Evolutionary conservation across 2,797 vertebrate genomes (phyloP).

Genomic region (Brachyalestes nurse): DNA sequence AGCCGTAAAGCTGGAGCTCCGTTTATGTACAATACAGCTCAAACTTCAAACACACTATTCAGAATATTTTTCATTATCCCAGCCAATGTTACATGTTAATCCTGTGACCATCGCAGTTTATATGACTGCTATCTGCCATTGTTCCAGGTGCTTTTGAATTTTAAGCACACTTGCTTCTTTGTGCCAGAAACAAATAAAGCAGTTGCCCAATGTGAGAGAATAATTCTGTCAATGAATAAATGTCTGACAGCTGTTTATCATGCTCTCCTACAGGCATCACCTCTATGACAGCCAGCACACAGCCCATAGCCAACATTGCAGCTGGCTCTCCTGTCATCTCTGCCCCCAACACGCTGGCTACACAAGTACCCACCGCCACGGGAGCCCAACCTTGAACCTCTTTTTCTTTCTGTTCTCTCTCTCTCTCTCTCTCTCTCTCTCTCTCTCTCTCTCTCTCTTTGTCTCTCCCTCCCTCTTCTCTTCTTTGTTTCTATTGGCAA

Average conservation of each 20-base stretch:
- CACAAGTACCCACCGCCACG: constrained; percentile 82
- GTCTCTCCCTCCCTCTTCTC: constrained; percentile 68
- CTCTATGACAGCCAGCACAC: constrained; percentile 83
- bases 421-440: constrained; percentile 69
- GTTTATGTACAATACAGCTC: too few species aligned
- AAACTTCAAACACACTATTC: too few species aligned
- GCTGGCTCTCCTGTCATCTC: constrained; percentile 86
- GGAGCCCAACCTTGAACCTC: constrained; percentile 84
- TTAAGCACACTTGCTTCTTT: too few species aligned
- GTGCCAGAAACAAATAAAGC: too few species aligned
- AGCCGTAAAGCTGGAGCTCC: too few species aligned
- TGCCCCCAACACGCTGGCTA: constrained; percentile 83
- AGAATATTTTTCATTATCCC: too few species aligned
- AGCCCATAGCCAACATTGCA: constrained; percentile 83
- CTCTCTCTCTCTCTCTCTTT: constrained; percentile 71
- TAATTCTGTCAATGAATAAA: background rate
- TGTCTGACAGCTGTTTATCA: background rate
- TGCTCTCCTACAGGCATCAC: constrained; percentile 76
- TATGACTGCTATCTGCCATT: too few species aligned
- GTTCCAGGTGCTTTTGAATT: too few species aligned
- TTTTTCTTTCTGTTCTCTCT: constrained; percentile 8
- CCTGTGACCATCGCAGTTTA: too few species aligned
- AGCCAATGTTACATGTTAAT: too few species aligned
- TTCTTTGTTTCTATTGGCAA: constrained; percentile 71
- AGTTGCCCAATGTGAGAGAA: background rate